Conservation (phyloP, 2,797 vertebrate genomes). For the Alca torda region DNA sequence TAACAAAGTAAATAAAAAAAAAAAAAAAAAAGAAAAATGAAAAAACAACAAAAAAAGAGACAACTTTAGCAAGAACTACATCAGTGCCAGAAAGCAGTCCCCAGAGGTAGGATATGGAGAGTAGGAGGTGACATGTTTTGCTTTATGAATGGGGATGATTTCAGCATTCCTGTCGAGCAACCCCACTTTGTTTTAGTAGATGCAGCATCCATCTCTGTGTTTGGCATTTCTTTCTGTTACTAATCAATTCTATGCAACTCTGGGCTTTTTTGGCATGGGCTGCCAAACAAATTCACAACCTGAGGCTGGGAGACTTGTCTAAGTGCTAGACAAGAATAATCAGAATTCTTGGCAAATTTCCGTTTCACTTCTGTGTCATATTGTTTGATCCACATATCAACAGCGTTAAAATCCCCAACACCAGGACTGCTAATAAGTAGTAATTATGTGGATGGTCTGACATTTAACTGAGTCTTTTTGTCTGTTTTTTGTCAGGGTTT, state of each 20-base stretch:
- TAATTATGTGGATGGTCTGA: conserved; percentile 49
- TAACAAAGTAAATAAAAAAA: conserved; percentile 39
- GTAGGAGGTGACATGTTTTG: conserved; percentile 62
- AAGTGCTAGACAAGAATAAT: conserved; percentile 53
- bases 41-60: not conserved
- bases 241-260: conserved; percentile 81
- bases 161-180: conserved; percentile 60
- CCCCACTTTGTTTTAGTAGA: conserved; percentile 62
- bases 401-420: conserved; percentile 39
- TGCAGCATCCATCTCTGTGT: conserved; percentile 61
- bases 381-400: conserved; percentile 45
- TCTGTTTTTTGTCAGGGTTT: conserved; percentile 27
- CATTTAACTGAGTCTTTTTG: conserved; percentile 39
- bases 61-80: conserved; percentile 48
- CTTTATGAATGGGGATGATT: conserved; percentile 65
- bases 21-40: not conserved
- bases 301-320: conserved; percentile 11
- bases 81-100: conserved; percentile 68
- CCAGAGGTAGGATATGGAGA: conserved; percentile 56
- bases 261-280: conserved; percentile 66
- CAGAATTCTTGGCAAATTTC: conserved; percentile 54
- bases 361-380: conserved; percentile 57
- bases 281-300: conserved; percentile 66
- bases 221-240: conserved; percentile 70
- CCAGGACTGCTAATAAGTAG: conserved; percentile 32